Evolutionary conservation across 2,888 invertebrate genomes (phyloP), one percentile per base, ranked within the genome.

Genomic region (Boloria euphrosyne): DNA sequence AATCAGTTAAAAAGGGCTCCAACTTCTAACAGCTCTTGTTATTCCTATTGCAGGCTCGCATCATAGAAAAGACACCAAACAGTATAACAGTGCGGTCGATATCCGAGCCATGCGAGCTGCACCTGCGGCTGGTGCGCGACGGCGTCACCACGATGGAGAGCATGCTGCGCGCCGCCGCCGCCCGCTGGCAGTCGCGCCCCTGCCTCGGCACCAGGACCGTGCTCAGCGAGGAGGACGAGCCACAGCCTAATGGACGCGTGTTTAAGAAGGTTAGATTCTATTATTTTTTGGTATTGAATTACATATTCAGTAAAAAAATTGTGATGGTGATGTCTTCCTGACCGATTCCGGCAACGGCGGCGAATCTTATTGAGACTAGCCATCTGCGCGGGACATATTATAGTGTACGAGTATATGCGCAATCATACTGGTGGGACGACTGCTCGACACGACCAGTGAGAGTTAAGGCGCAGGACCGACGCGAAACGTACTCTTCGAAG

Each of bases 171-270:
- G 96, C 95, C 80, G 96, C 97, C 44, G 94, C 95, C 53, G 94
- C 94, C 75, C 93, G 95, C 74, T 96, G 97, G 90, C 93, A 94
- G 10, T 93, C 94, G 55, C 95, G 95, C 75, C 94, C 93, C 65
- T 98, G 97, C 76, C 93, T 98, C 71, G 99, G 99, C 57, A 98
- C 98, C 0, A 93, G 99, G 63, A 95, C 98, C 77, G 96, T 98
- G 75, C 93, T 98, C 52, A 95, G 96, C 66, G 99, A 98, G 85
- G 97, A 98, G 82, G 98, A 99, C 82, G 99, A 99, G 84, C 90
- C 95, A 14, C 99, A 99, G 84, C 95, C 97, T 1, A 98, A 98
- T 81, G 99, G 99, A 57, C 94, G 98, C 73, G 94, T 98, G 59
- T 99, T 99, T 84, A 98, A 98, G 89, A 99, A 99, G 95, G 96